Evolutionary conservation across 2,797 vertebrate species (phyloP), one percentile per base, ranked within the genome.

Genomic region (Chaetophractus vellerosus): DNA sequence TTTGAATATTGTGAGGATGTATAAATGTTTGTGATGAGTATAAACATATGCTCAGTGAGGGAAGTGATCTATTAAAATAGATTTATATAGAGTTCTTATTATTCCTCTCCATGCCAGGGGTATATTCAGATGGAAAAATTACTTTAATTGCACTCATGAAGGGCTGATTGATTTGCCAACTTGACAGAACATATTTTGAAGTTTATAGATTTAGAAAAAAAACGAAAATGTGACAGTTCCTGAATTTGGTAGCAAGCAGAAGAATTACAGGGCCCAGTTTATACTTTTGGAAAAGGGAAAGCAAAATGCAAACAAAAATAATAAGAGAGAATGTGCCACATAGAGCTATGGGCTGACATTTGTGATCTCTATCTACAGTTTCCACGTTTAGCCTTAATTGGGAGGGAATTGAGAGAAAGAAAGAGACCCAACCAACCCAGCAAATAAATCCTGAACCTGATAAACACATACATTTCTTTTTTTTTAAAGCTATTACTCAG

Each of bases 41-140:
- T 96, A 96, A 97, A 94, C 97, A 97, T 98, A 96, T 45, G 90
- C 91, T 95, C 71, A 85, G 23, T 89, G 96, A 98, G 88, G 93
- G 94, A 98, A 94, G 84, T 94, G 88, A 97, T 97, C 96, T 97
- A 94, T 97, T 64, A 64, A 50, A 88, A 75, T 69, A 80, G 45
- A 95, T 96, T 97, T 95, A 91, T 85, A 57, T 86, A 64, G 90
- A 36, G 82, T 95, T 82, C 86, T 93, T 82, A 79, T 74, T 68
- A 95, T 90, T 97, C 95, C 84, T 97, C 84, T 93, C 87, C 50
- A 84, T 86, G 87, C 93, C 86, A 89, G 89, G 59, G 72, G 84
- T 97, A 86, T 94, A 96, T 88, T 96, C 68, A 33, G 96, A 96
- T 95, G 92, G 94, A 97, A 98, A 98, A 98, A 97, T 92, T 95